Conservation (phyloP, 2,113 vertebrate genomes). For the Smithornis capensis region DNA sequence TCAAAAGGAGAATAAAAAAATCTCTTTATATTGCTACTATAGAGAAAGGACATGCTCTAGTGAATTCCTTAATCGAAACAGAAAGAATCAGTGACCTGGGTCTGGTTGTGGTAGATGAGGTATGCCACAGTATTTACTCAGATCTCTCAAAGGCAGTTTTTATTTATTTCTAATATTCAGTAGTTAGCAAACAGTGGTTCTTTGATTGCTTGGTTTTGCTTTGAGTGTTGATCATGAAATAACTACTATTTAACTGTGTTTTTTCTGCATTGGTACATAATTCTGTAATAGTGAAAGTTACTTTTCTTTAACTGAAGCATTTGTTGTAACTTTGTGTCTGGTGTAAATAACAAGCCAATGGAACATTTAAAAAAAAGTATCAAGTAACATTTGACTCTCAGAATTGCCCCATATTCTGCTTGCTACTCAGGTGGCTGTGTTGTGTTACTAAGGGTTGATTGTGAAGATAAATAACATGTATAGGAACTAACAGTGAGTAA, state of each 20-base stretch:
- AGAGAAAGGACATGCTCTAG: constrained; percentile 90
- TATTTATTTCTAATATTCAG: not conserved
- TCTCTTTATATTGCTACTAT: constrained; percentile 92
- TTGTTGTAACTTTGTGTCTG: not conserved
- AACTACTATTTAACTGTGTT: not conserved
- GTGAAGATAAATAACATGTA: rapidly evolving
- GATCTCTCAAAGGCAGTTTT: not conserved
- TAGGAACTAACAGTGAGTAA: not conserved
- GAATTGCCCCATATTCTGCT: not conserved
- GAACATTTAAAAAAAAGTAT: not conserved
- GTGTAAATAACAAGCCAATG: not conserved
- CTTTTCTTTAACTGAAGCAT: not conserved
- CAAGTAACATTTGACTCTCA: not conserved
- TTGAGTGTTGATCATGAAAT: not conserved
- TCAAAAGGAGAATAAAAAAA: constrained; percentile 82
- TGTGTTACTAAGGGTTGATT: not conserved
- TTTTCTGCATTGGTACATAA: not conserved
- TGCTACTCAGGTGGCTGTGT: not conserved
- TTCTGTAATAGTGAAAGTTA: not conserved
- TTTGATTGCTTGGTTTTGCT: not conserved
- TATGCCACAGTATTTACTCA: constrained; percentile 40
- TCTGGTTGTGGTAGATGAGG: constrained; percentile 94
- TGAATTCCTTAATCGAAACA: constrained; percentile 91
- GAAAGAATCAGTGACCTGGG: constrained; percentile 79
- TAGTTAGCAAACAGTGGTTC: not conserved